phyloP scores from a whole-genome alignment of 2,797 vertebrate genomes.

The Ibycter americanus region DNA sequence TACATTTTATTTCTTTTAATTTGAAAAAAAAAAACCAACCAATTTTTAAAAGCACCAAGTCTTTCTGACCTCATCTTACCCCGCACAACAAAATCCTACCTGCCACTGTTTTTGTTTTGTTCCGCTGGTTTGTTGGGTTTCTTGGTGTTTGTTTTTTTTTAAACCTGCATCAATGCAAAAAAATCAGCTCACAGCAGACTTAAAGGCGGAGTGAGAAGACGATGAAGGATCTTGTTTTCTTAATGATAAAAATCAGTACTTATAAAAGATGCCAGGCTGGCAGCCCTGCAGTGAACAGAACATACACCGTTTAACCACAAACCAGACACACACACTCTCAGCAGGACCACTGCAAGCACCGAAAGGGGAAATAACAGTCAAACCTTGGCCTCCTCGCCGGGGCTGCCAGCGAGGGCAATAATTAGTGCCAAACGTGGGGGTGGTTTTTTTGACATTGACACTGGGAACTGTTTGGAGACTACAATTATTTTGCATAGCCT shows the following conservation, averaged over 20 bases:
- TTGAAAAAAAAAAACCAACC: neutral
- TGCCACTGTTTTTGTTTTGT: neutral
- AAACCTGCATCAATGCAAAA: neutral
- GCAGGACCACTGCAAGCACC: slow-evolving; percentile 49
- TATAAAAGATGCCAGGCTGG: slow-evolving; percentile 17
- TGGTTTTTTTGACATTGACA: neutral
- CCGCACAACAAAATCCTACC: neutral
- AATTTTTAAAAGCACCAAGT: neutral
- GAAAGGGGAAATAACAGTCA: slow-evolving; percentile 46
- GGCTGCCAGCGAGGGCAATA: neutral
- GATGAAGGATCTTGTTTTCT: slow-evolving; percentile 26
- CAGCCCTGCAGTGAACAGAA: slow-evolving; percentile 31
- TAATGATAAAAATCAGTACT: slow-evolving; percentile 54
- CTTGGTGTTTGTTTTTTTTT: neutral
- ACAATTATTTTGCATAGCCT: slow-evolving; percentile 30
- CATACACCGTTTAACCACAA: slow-evolving; percentile 54
- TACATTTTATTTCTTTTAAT: slow-evolving; percentile 20
- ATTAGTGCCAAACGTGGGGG: slow-evolving; percentile 11
- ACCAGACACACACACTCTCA: slow-evolving; percentile 38
- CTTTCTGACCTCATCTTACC: slow-evolving; percentile 6
- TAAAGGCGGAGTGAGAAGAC: slow-evolving; percentile 8
- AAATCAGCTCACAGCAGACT: neutral
- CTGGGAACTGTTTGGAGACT: neutral
- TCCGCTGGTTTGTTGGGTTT: neutral
- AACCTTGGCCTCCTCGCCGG: neutral